phyloP scores from a whole-genome alignment of 2,113 vertebrate genomes.

The Pontoporia blainvillei region DNA sequence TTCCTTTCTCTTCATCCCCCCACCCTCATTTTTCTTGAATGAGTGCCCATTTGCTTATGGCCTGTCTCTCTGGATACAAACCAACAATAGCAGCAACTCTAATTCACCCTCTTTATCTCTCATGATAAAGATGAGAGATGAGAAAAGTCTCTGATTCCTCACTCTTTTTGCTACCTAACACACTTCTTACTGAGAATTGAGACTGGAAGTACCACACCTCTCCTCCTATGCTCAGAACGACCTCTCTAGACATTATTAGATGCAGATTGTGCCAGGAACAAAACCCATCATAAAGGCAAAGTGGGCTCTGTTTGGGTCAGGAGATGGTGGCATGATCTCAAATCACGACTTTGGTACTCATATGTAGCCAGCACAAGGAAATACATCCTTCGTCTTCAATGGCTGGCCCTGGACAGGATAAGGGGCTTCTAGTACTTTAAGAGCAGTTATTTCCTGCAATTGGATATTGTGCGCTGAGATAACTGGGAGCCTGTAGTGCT shows the following conservation, averaged over 20 bases:
- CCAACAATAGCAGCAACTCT: background rate
- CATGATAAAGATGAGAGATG: background rate
- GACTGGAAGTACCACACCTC: background rate
- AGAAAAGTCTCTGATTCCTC: background rate
- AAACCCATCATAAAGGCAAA: background rate
- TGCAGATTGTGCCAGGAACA: background rate
- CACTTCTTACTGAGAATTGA: background rate
- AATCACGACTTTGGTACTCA: background rate
- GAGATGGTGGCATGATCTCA: background rate
- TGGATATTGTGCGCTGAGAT: background rate
- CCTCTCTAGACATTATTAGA: background rate
- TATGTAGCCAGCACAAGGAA: background rate
- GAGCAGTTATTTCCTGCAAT: background rate
- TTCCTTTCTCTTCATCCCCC: background rate
- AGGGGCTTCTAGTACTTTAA: background rate
- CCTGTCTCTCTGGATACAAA: background rate
- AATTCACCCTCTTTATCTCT: background rate
- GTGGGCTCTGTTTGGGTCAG: background rate
- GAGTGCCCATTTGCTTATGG: background rate
- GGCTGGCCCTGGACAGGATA: background rate
- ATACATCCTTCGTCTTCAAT: background rate
- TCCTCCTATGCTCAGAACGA: background rate
- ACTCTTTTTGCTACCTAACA: background rate
- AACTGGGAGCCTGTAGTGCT: background rate
- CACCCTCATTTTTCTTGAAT: background rate